phyloP scores from a whole-genome alignment of 2,888 invertebrate species.

The Pterostichus madidus region DNA sequence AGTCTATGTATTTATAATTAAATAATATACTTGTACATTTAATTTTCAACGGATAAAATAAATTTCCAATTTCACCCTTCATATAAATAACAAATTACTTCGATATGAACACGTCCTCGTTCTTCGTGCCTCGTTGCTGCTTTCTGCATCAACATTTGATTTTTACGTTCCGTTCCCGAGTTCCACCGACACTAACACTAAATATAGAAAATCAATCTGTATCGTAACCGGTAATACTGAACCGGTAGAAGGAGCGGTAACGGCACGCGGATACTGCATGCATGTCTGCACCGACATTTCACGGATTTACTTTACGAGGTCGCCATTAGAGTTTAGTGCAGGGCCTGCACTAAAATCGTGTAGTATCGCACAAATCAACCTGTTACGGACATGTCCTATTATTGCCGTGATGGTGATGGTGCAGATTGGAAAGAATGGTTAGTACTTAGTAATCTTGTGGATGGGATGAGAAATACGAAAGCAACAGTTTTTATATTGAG shows the following conservation, averaged over 20 bases:
- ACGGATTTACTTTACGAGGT: slow-evolving; percentile 24
- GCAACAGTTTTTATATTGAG: too few relatives aligned
- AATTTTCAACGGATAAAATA: too few relatives aligned
- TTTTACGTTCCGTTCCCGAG: not conserved
- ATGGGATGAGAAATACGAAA: too few relatives aligned
- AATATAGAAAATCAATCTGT: slow-evolving; percentile 44
- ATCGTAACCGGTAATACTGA: slow-evolving; percentile 1
- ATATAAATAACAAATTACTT: too few relatives aligned
- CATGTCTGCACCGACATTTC: slow-evolving; percentile 19
- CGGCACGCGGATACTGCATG: slow-evolving; percentile 7
- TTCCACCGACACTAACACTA: slow-evolving; percentile 11
- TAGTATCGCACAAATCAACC: slow-evolving; percentile 15
- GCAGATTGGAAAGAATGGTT: too few relatives aligned
- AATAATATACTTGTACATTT: too few relatives aligned
- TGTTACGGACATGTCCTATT: not conserved
- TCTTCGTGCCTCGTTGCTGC: not conserved
- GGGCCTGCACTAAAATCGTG: not conserved
- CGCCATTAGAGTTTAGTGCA: slow-evolving; percentile 2
- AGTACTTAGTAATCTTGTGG: too few relatives aligned
- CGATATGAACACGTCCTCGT: too few relatives aligned
- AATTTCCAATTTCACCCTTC: too few relatives aligned
- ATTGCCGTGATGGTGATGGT: too few relatives aligned
- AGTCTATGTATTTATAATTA: too few relatives aligned
- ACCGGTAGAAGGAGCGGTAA: slow-evolving; percentile 15
- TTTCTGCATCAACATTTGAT: too few relatives aligned